phyloP scores from a whole-genome alignment of 2,113 vertebrate species.

The Himantopus leucocephalus region DNA sequence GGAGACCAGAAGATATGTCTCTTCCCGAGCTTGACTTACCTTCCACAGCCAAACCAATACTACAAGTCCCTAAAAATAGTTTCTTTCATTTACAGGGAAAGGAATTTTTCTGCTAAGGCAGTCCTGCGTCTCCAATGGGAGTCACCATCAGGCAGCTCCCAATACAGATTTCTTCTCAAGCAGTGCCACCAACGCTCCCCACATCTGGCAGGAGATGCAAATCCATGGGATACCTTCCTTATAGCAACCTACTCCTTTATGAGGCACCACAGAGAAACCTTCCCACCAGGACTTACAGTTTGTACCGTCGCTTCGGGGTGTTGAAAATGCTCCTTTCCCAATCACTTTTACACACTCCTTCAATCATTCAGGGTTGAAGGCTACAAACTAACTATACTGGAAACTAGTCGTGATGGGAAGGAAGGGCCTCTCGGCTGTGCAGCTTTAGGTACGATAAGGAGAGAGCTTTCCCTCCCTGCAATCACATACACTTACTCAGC shows the following conservation, averaged over 20 bases:
- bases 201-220: not conserved
- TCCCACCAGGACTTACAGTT: not conserved
- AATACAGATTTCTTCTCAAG: not conserved
- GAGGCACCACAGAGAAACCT: not conserved
- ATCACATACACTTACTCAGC: not conserved
- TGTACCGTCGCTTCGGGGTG: not conserved
- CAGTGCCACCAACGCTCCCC: not conserved
- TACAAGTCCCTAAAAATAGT: not conserved
- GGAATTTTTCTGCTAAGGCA: not conserved
- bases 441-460: not conserved
- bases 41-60: not conserved
- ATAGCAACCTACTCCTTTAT: not conserved
- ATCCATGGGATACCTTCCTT: not conserved
- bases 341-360: not conserved
- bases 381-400: not conserved
- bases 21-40: not conserved
- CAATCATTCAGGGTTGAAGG: not conserved
- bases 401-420: not conserved
- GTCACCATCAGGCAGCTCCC: not conserved
- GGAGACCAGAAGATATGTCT: not conserved
- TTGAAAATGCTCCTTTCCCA: not conserved
- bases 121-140: not conserved
- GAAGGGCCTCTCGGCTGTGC: rapidly evolving
- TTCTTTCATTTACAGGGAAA: not conserved
- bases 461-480: rapidly evolving